Percentiles rank a stretch among this genome's conserved stretches.
phyloP scores from a whole-genome alignment of 2,888 invertebrate genomes.

The Microdon myrmicae region DNA sequence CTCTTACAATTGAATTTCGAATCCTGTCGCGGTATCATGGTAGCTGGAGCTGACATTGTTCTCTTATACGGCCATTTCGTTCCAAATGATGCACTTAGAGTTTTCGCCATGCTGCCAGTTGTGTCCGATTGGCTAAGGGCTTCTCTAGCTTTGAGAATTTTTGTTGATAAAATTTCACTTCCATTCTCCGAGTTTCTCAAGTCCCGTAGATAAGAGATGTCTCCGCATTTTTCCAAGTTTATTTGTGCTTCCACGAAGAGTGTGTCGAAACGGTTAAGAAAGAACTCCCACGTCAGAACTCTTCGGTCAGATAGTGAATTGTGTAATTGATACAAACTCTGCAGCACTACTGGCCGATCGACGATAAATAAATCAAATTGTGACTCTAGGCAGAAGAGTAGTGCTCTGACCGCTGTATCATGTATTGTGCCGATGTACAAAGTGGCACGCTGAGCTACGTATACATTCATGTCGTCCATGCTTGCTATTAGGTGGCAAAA shows the following conservation, averaged over 20 bases:
- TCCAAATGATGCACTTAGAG: constrained; percentile 87
- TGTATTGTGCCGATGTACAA: constrained; percentile 94
- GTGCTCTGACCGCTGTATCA: constrained; percentile 85
- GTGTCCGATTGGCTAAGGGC: constrained; percentile 82
- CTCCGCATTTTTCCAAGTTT: constrained; percentile 84
- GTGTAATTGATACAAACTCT: constrained; percentile 93
- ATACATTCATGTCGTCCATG: constrained; percentile 94
- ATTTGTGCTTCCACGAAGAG: constrained; percentile 96
- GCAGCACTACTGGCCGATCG: constrained; percentile 95
- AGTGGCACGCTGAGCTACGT: constrained; percentile 93
- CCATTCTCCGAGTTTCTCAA: constrained; percentile 87
- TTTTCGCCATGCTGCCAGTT: constrained; percentile 73
- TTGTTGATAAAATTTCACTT: constrained; percentile 85
- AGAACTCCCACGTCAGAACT: constrained; percentile 97
- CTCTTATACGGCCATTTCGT: constrained; percentile 95
- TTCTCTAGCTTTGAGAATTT: constrained; percentile 88
- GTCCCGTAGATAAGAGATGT: constrained; percentile 86
- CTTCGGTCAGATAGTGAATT: constrained; percentile 90
- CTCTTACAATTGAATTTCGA: constrained; percentile 69
- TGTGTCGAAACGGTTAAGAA: constrained; percentile 94
- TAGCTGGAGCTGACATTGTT: constrained; percentile 92
- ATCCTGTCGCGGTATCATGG: constrained; percentile 80
- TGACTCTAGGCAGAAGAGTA: constrained; percentile 93
- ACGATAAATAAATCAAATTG: constrained; percentile 98
- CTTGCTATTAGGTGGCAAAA: constrained; percentile 96